Evolutionary conservation across 2,888 invertebrate species (phyloP), one percentile per base, ranked within the genome.

Genomic region (Myopa testacea): DNA sequence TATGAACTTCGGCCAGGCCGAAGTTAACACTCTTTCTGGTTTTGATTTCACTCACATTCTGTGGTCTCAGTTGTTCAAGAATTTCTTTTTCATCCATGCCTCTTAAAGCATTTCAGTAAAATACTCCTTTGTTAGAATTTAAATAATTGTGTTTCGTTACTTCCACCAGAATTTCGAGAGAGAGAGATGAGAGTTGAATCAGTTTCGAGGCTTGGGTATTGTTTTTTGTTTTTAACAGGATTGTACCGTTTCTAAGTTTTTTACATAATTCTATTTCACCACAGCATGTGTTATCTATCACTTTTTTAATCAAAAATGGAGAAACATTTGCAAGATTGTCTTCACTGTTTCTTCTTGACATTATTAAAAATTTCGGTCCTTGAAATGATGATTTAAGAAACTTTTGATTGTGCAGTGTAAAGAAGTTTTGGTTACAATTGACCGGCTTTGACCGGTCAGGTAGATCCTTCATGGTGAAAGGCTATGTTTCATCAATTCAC

Each of bases 271-370:
- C 72, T 5, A 72, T 37, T 38, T 72, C 72, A 26, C 26, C 26
- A 26, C 26, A 26, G 26, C 26, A 26, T 26, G 26, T 26, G 26
- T 26, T 26, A 26, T 72, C 72, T 38, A 72, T 72, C 7, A 60
- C 60, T 72, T 72, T 72, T 60, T 72, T 72, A 16, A 72, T 40
- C 1, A 72, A n/a, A 40, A 72, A 72, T 5, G 72, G 72, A 4
- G 72, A 72, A 1, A 72, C 72, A 40, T 72, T 72, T 14, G n/a
- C 58, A 3, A 72, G 60, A 4, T 38, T 40, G 1, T 72, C 62
- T 6, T 37, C 26, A 16, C 45, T 45, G 52, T 72, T 72, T 60
- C 12, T 60, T 60, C 72, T 58, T 38, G 70, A 19, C 50, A 70
- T 70, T 12, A 55, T 10, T 34, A 52, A 52, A 12, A 14, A 52